Conservation (phyloP, 2,797 vertebrate species). For the Cheirogaleus major region DNA sequence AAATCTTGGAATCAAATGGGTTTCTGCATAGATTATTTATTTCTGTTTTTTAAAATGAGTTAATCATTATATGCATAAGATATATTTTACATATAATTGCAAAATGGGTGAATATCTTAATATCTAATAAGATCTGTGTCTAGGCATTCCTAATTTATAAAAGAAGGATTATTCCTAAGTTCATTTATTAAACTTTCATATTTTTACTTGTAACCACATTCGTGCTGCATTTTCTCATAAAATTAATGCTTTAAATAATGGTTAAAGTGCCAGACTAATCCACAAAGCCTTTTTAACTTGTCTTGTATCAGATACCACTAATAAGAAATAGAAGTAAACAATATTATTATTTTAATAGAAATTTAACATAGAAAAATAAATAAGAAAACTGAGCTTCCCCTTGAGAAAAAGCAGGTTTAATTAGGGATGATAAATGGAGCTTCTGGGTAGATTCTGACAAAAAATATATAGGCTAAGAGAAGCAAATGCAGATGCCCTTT, state of each 20-base stretch:
- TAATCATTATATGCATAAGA: constrained; percentile 2
- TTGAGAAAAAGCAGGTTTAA: constrained; percentile 54
- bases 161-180: constrained; percentile 12
- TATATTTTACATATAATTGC: neutral
- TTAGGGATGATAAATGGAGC: constrained; percentile 20
- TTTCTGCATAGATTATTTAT: constrained; percentile 17
- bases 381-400: constrained; percentile 4
- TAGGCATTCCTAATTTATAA: constrained; percentile 30
- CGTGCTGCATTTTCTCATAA: constrained; percentile 14
- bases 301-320: constrained; percentile 14
- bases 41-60: neutral
- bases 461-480: neutral
- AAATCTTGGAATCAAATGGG: constrained; percentile 15
- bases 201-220: neutral
- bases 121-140: constrained; percentile 23
- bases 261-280: constrained; percentile 23
- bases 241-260: constrained; percentile 42
- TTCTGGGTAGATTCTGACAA: neutral
- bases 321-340: constrained; percentile 43
- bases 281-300: constrained; percentile 50
- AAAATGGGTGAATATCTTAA: constrained; percentile 34
- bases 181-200: neutral
- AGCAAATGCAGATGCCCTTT: neutral
- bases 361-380: constrained; percentile 38
- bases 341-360: constrained; percentile 42